Base-by-base conservation (phyloP, 2,888 invertebrate species). In the Drosophila prolongata region DNA sequence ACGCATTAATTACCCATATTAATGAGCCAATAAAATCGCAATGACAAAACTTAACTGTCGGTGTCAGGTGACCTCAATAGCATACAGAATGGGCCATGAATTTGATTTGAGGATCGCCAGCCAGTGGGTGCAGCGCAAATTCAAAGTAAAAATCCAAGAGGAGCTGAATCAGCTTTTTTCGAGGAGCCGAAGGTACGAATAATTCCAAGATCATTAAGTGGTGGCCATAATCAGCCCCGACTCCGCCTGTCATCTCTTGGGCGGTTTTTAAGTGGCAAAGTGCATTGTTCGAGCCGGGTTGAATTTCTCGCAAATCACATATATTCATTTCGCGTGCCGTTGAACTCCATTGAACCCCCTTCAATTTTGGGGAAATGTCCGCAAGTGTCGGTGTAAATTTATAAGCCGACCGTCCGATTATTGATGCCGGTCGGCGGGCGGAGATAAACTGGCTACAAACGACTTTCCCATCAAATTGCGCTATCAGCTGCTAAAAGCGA, bases 21-120 rank as follows among this genome's bases (percentile, higher is more conserved):
- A 84, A 82, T 57, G 74, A 73, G 74, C 55, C 52, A 74, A 81
- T 87, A 87, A 84, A 73, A 72, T 74, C 59, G 24, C 43, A 62
- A 16, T 57, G 37, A 56, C 55, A 73, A 61, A 55, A 56, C 65
- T 72, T 72, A 81, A 65, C 77, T 72, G 79, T 77, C 47, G 46
- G 27, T 30, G 57, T 16, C 83, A 77, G 76, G 62, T 78, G 88
- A 83, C 83, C 83, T 67, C 80, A 88, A 83, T 83, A 65, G 58
- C 55, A 52, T 40, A 60, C 43, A 42, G 40, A 62, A 65, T 59
- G 49, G 44, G 40, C 65, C 79, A 79, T 85, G 64, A 79, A 75
- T 87, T 71, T 79, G 87, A 82, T 86, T 81, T 81, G 79, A 74
- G 64, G 40, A 65, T 43, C 43, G 37, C 44, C 10, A 16, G 27